phyloP scores from a whole-genome alignment of 2,797 vertebrate species.

The Tapera naevia region DNA sequence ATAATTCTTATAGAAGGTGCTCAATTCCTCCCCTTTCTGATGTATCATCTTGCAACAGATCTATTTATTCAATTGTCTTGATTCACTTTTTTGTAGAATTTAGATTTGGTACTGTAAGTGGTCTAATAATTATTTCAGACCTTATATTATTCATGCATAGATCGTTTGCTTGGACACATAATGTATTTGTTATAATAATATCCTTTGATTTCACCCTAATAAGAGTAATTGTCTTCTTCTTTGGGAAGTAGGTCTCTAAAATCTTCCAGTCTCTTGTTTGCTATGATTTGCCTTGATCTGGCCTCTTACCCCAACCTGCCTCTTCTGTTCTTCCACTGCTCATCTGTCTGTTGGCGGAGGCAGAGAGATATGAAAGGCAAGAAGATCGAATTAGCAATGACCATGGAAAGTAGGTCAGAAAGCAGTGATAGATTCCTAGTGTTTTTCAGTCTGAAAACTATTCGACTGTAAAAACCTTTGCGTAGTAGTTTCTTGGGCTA shows the following conservation, averaged over 20 bases:
- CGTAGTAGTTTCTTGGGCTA: not conserved
- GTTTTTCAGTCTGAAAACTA: conserved; percentile 15
- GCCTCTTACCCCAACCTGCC: conserved; percentile 41
- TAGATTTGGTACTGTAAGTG: not conserved
- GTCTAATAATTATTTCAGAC: not conserved
- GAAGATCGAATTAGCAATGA: conserved; percentile 62
- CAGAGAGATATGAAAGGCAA: conserved; percentile 53
- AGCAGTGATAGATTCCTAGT: conserved; percentile 42
- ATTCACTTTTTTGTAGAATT: not conserved
- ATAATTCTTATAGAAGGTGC: not conserved
- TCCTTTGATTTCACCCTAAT: not conserved
- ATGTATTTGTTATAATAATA: not conserved
- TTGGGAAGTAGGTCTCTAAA: not conserved
- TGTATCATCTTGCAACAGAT: not conserved
- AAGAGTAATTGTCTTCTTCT: not conserved
- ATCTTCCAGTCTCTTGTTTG: not conserved
- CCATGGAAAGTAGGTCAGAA: conserved; percentile 67
- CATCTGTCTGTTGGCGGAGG: conserved; percentile 54
- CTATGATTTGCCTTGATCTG: conserved; percentile 23
- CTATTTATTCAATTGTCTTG: not conserved
- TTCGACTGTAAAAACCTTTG: not conserved
- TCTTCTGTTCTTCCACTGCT: conserved; percentile 49
- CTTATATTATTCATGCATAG: not conserved
- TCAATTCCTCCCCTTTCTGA: not conserved
- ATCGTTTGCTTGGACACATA: not conserved